Percentiles rank a stretch among this genome's conserved stretches.
These are phyloP conservation scores for Lissonota sp. DNA, from an alignment of 2,888 invertebrate species.

Conservation along the genomic window DNA sequence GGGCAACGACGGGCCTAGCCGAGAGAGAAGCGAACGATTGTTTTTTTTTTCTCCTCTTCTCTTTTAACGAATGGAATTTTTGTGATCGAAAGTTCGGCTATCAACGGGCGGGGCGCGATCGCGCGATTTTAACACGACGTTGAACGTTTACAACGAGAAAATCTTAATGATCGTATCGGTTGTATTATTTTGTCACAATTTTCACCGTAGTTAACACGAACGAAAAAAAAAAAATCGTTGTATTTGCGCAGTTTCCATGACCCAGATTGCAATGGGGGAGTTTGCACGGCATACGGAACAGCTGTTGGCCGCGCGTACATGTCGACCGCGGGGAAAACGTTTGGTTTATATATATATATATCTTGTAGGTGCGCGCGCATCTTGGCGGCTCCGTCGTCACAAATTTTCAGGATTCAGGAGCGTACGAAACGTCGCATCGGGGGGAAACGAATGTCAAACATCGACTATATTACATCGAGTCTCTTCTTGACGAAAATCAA, in stretches of 20 bases:
- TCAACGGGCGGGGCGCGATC: constrained; percentile 30
- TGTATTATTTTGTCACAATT: constrained; percentile 58
- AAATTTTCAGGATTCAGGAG: constrained; percentile 79
- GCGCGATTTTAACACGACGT: constrained; percentile 50
- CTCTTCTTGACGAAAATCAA: constrained; percentile 32
- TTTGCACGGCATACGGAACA: constrained; percentile 83
- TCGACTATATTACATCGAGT: constrained; percentile 17
- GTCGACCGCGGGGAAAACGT: constrained; percentile 79
- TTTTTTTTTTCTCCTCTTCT: constrained; percentile 30
- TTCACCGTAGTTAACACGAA: constrained; percentile 33
- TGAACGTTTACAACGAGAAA: constrained; percentile 9
- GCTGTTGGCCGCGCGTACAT: constrained; percentile 82
- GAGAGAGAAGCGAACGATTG: constrained; percentile 60
- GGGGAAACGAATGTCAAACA: constrained; percentile 16
- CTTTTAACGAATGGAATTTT: constrained; percentile 67
- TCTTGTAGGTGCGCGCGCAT: constrained; percentile 80
- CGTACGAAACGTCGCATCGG: constrained; percentile 67
- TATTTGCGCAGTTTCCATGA: constrained; percentile 83
- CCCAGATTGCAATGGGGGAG: constrained; percentile 82
- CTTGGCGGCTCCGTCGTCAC: constrained; percentile 82
- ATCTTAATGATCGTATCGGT: constrained; percentile 49
- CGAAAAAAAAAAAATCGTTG: constrained; percentile 37
- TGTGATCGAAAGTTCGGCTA: constrained; percentile 57
- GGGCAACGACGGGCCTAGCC: constrained; percentile 69
- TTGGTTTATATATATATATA: constrained; percentile 72